A percentile compares a stretch with the other conserved stretches of the same genome.
phyloP scores from a whole-genome alignment of 2,113 vertebrate genomes.

The Protobothrops flavoviridis region DNA sequence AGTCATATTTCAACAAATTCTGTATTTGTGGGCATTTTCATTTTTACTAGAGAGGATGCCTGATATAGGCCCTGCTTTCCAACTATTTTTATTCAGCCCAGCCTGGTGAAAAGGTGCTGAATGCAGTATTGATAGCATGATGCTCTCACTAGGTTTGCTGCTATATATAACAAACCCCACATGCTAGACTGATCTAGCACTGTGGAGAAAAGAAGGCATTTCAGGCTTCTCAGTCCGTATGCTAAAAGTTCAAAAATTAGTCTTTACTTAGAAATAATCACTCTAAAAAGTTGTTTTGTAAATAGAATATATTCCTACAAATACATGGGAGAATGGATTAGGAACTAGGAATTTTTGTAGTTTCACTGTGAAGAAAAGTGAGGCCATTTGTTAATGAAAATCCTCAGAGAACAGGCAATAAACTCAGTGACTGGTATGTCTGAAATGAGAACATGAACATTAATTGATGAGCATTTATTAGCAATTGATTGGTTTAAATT shows the following conservation, averaged over 20 bases:
- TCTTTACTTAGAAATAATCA: neutral
- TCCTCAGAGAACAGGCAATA: neutral
- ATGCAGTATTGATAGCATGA: neutral
- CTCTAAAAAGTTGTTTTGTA: neutral
- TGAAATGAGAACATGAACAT: neutral
- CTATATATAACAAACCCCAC: neutral
- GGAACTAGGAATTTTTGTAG: neutral
- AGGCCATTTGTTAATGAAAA: neutral
- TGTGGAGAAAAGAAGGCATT: neutral
- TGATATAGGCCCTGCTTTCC: neutral
- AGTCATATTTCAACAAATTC: neutral
- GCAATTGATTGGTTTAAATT: neutral
- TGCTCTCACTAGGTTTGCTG: neutral
- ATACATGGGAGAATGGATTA: neutral
- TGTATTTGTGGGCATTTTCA: neutral
- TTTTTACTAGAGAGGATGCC: neutral
- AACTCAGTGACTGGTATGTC: neutral
- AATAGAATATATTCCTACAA: neutral
- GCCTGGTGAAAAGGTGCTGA: neutral
- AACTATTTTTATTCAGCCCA: neutral
- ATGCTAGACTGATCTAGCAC: neutral
- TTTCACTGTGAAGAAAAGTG: neutral
- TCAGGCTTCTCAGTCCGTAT: neutral
- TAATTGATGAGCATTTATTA: neutral
- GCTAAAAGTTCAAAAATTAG: neutral